These are phyloP conservation scores for Plotosus lineatus DNA, from an alignment of 2,113 vertebrate species.

Conservation along the genomic window DNA sequence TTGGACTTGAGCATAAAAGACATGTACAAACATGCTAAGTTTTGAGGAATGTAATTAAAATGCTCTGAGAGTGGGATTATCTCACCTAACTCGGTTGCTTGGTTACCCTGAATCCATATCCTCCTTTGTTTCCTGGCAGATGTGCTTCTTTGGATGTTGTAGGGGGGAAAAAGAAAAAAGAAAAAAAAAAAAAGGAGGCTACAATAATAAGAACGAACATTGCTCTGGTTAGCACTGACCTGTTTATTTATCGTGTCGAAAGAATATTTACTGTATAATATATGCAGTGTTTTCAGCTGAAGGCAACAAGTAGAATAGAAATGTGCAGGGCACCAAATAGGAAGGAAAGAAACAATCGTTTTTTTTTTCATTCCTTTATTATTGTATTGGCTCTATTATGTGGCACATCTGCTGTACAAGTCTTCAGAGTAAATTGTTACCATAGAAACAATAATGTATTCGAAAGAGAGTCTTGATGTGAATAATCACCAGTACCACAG, in stretches of 20 bases:
- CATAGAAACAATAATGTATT: conserved; percentile 18
- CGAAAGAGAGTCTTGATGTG: not conserved
- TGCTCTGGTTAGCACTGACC: not conserved
- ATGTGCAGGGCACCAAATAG: not conserved
- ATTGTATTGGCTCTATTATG: not conserved
- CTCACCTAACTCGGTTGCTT: conserved; percentile 22
- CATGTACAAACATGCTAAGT: not conserved
- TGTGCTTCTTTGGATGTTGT: not conserved
- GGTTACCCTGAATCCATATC: not conserved
- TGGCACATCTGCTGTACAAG: not conserved
- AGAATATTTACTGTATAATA: not conserved
- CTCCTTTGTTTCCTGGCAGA: conserved; percentile 6
- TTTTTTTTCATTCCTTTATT: not conserved
- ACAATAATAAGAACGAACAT: too few relatives aligned
- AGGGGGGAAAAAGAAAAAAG: too few relatives aligned
- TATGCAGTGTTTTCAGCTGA: not conserved
- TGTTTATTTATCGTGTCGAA: not conserved
- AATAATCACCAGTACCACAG: not conserved
- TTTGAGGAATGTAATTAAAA: not conserved
- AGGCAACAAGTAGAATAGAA: not conserved
- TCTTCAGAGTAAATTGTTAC: not conserved
- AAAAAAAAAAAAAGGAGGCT: not conserved
- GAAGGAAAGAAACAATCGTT: not conserved
- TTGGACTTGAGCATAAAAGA: not conserved
- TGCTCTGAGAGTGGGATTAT: not conserved